Base-by-base conservation (phyloP, 1,140 invertebrate species). In the Stegodyphus mimosarum region DNA sequence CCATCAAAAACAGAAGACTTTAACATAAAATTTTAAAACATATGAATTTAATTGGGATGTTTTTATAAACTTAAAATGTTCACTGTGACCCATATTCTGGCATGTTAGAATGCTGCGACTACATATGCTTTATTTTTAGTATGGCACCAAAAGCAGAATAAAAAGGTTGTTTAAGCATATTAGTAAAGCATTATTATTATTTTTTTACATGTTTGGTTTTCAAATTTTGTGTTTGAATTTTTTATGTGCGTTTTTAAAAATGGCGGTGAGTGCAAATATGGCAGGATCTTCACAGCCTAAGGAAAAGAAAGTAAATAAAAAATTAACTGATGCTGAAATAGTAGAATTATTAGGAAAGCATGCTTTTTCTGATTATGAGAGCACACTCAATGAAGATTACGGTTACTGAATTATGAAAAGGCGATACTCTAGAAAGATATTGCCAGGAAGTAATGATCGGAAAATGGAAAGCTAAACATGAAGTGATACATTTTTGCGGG, bases 321-420 rank as follows among this genome's bases (percentile, higher is more conserved):
- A 60, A 60, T 60, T 76, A 52, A 64, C 60, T 66, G 60, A 76
- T 50, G 60, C 7, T 15, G 15, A 0, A 10, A 15, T 60, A 15
- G 33, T 33, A 33, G 33, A 33, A 33, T 33, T 33, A 33, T 33
- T 33, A 33, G 33, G 33, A 33, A 33, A 33, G 33, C 1, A 3
- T 33, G 33, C 64, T 50, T 7, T n/a, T 76, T 76, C 72, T 13
- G 52, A 66, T 76, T 66, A 50, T n/a, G 74, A 76, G 0, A 66
- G 60, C 49, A 11, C 49, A 76, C 9, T 64, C 33, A 33, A 33
- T 60, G 33, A 76, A 53, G 74, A 64, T 3, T 18, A 76, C 48
- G 52, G n/a, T 7, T 67, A 69, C 49, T 9, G 67, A 69, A 78
- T 78, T 78, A 69, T n/a, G 6, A 69, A 69, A 78, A 64, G 69